phyloP scores from a whole-genome alignment of 2,888 invertebrate genomes.

The Gari tellinella region DNA sequence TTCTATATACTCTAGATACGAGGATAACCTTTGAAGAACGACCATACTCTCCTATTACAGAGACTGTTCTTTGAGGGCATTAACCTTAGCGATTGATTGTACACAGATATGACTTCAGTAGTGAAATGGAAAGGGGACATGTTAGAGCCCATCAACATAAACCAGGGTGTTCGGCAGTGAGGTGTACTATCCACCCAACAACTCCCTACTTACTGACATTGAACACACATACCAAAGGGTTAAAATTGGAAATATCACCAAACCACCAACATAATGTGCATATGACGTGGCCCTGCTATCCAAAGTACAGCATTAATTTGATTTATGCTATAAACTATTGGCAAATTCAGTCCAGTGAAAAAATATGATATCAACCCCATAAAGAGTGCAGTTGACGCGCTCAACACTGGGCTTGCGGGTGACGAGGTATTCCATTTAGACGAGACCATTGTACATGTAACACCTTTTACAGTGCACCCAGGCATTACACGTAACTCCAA shows the following conservation, averaged over 20 bases:
- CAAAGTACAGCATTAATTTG: neutral
- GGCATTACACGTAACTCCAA: constrained; percentile 1
- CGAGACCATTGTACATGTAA: neutral
- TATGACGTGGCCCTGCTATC: constrained; percentile 7
- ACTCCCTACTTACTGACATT: constrained; percentile 2
- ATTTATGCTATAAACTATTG: neutral
- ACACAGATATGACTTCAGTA: neutral
- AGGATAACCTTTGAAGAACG: too few relatives aligned
- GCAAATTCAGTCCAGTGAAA: neutral
- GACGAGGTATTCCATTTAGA: neutral
- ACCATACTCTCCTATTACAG: neutral
- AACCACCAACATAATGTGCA: constrained; percentile 14
- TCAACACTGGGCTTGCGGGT: neutral
- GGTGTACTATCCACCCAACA: constrained; percentile 16
- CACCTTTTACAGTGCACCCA: neutral
- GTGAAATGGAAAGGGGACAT: constrained; percentile 14
- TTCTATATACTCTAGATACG: too few relatives aligned
- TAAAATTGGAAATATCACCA: constrained; percentile 11
- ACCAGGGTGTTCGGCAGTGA: constrained; percentile 26
- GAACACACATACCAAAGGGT: constrained; percentile 1
- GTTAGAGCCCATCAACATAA: neutral
- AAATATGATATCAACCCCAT: constrained; percentile 8
- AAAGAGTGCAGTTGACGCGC: constrained; percentile 2
- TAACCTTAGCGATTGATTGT: constrained; percentile 1
- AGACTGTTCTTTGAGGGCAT: too few relatives aligned